Conservation (phyloP, 2,888 invertebrate species). For the Entomobrya proxima region DNA sequence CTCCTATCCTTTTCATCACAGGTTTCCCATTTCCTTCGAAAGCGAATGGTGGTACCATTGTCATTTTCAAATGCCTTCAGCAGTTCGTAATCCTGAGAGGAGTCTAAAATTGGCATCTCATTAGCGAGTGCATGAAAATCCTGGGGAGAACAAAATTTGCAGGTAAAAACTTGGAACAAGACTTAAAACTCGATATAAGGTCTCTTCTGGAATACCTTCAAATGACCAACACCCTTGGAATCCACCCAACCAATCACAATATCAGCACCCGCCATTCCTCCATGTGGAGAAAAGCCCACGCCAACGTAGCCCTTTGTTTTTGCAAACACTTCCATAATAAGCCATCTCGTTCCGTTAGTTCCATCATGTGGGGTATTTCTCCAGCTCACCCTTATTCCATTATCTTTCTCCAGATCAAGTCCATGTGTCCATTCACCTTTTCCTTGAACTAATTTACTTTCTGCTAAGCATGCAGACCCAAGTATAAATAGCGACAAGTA, state of each 20-base stretch:
- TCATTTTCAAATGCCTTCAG: slow-evolving; percentile 76
- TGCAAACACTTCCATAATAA: slow-evolving; percentile 66
- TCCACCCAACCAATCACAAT: slow-evolving; percentile 94
- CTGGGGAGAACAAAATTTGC: no score
- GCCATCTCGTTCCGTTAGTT: slow-evolving; percentile 20
- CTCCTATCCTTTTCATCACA: slow-evolving; percentile 76
- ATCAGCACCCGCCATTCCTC: slow-evolving; percentile 80
- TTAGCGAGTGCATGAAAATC: slow-evolving; percentile 75
- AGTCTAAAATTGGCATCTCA: slow-evolving; percentile 75
- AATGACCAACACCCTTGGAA: slow-evolving; percentile 77
- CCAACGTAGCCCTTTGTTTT: slow-evolving; percentile 77
- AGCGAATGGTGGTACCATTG: slow-evolving; percentile 76
- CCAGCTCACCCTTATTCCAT: slow-evolving; percentile 46
- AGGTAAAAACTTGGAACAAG: no score
- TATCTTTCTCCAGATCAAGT: slow-evolving; percentile 24
- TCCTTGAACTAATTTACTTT: background rate
- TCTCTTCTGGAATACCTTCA: slow-evolving; percentile 49
- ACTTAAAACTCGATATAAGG: background rate
- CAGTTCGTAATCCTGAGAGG: slow-evolving; percentile 76
- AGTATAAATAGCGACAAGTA: background rate
- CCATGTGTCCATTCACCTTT: slow-evolving; percentile 52
- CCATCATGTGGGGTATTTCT: slow-evolving; percentile 13
- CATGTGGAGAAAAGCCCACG: slow-evolving; percentile 77
- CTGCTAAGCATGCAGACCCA: background rate
- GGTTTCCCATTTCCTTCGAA: slow-evolving; percentile 76